Conservation (phyloP, 1,140 invertebrate genomes). For the Venustaconcha ellipsiformis region DNA sequence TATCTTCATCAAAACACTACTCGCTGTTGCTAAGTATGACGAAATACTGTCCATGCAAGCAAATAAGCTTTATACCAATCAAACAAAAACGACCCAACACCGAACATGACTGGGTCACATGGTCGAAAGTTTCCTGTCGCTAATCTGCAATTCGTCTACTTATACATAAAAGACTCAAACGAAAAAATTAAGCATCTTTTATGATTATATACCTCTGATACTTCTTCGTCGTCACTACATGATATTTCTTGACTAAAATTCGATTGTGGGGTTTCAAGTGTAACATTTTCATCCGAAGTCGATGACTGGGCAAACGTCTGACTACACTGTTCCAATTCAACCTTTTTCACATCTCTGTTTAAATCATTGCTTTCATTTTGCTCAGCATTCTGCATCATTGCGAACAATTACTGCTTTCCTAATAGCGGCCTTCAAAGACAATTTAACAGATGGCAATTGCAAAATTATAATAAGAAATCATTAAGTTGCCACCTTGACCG, state of each 20-base stretch:
- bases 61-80: background rate
- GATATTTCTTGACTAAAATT: conserved; percentile 90
- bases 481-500: conserved; percentile 66
- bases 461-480: conserved; percentile 32
- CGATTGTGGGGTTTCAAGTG: conserved; percentile 80
- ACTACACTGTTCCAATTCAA: conserved; percentile 59
- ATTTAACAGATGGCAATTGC: conserved; percentile 18
- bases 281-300: conserved; percentile 70
- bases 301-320: conserved; percentile 49
- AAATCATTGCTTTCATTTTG: conserved; percentile 80
- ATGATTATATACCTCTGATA: conserved; percentile 81
- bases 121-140: conserved; percentile 14
- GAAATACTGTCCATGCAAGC: background rate
- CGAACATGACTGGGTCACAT: conserved; percentile 15
- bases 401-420: conserved; percentile 23
- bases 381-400: conserved; percentile 89
- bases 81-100: background rate
- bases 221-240: conserved; percentile 92
- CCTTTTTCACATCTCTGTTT: conserved; percentile 71
- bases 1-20: background rate
- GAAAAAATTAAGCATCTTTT: background rate
- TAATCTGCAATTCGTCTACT: conserved; percentile 11
- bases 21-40: background rate
- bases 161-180: background rate
- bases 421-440: conserved; percentile 23